A percentile compares a stretch with the other conserved stretches of the same genome.
These are phyloP conservation scores for Callospermophilus lateralis DNA, from an alignment of 2,113 vertebrate genomes.

Conservation along the genomic window DNA sequence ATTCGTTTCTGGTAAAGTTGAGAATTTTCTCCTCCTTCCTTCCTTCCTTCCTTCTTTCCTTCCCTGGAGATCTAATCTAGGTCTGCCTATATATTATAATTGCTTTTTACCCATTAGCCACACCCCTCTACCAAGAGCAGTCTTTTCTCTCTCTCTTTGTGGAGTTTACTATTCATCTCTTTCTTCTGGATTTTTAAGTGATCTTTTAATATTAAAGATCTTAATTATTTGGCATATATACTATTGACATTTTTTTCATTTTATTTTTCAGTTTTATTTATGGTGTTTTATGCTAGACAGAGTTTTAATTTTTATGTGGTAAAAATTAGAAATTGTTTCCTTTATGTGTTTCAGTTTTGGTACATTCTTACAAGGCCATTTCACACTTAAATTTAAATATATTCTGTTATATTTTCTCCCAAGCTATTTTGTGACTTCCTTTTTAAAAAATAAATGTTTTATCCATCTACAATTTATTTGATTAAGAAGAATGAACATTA, in stretches of 20 bases:
- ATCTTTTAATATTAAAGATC: conserved; percentile 36
- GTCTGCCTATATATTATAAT: neutral
- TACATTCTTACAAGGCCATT: neutral
- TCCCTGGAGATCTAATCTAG: neutral
- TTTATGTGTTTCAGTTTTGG: neutral
- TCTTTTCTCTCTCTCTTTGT: conserved; percentile 36
- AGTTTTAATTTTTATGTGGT: conserved; percentile 14
- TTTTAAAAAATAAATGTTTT: neutral
- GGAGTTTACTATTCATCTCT: neutral
- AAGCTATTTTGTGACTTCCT: neutral
- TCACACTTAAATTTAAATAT: neutral
- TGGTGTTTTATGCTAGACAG: neutral
- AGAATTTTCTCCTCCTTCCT: neutral
- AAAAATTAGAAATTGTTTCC: neutral
- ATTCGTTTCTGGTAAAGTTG: neutral
- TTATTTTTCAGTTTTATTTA: conserved; percentile 34
- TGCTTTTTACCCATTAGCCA: neutral
- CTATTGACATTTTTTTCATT: neutral
- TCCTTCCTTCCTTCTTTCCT: neutral
- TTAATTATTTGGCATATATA: neutral
- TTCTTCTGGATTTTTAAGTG: neutral
- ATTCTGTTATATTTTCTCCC: conserved; percentile 17
- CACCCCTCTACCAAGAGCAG: neutral
- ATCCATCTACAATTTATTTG: conserved; percentile 18
- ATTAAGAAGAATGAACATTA: neutral